Percentiles rank a stretch among this genome's conserved stretches.
phyloP scores from a whole-genome alignment of 2,888 invertebrate genomes.

The Phaedon cochleariae region DNA sequence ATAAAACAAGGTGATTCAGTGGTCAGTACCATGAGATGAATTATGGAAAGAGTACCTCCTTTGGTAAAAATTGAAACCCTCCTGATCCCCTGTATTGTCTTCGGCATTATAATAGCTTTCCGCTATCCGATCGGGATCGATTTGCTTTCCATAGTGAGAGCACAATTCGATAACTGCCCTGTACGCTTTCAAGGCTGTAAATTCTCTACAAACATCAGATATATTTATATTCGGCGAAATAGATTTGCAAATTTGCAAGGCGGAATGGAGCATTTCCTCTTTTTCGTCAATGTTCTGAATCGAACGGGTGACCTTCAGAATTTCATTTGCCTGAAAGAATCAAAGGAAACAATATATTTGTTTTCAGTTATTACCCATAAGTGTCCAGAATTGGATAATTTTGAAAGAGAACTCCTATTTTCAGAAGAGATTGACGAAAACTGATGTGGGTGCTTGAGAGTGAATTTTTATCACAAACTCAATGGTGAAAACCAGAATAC shows the following conservation, averaged over 20 bases:
- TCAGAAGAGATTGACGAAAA: too few species aligned
- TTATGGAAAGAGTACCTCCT: too few species aligned
- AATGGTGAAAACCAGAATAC: too few species aligned
- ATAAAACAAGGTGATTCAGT: too few species aligned
- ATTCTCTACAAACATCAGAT: constrained; percentile 83
- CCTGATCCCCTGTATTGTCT: constrained; percentile 83
- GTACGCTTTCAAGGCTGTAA: constrained; percentile 82
- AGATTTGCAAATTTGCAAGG: constrained; percentile 86
- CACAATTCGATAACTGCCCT: constrained; percentile 90
- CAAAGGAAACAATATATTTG: not conserved
- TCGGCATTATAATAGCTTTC: constrained; percentile 87
- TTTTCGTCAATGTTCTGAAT: constrained; percentile 79
- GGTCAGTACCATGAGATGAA: too few species aligned
- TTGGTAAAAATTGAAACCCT: constrained; percentile 66
- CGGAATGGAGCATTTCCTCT: constrained; percentile 78
- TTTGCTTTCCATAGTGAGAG: constrained; percentile 81
- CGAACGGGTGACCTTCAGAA: constrained; percentile 81
- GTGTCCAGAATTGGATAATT: too few species aligned
- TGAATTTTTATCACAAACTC: too few species aligned
- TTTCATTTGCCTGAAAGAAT: constrained; percentile 78
- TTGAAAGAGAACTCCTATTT: too few species aligned
- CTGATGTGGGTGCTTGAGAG: too few species aligned
- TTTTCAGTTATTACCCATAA: too few species aligned
- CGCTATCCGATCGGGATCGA: constrained; percentile 91
- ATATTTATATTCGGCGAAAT: constrained; percentile 89